Conservation (phyloP, 2,113 vertebrate species). For the Engraulis encrasicolus region DNA sequence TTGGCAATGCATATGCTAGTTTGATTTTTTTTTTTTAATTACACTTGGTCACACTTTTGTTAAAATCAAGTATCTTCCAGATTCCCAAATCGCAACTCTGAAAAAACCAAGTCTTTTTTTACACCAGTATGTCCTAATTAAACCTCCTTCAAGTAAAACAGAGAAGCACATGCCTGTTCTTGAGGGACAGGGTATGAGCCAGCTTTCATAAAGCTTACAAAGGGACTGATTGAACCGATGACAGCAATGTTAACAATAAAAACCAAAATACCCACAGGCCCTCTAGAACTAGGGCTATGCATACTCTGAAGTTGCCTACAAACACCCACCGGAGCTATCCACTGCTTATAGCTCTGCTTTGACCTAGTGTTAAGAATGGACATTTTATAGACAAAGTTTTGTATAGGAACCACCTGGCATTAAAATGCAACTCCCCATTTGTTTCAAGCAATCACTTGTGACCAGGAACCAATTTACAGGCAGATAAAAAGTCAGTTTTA, state of each 20-base stretch:
- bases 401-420: too few relatives aligned
- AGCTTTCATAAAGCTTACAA: constrained; percentile 11
- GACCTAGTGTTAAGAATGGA: too few relatives aligned
- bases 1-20: constrained; percentile 69
- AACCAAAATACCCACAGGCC: background rate
- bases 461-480: constrained; percentile 16
- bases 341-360: constrained; percentile 13
- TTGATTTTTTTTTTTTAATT: constrained; percentile 77
- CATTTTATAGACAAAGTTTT: too few relatives aligned
- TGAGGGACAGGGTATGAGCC: background rate
- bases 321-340: constrained; percentile 25
- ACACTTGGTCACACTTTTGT: constrained; percentile 86
- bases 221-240: background rate
- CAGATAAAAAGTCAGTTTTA: too few relatives aligned
- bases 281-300: background rate
- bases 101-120: constrained; percentile 58
- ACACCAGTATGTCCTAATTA: constrained; percentile 81
- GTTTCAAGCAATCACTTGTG: constrained; percentile 13
- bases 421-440: too few relatives aligned
- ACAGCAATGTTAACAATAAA: background rate
- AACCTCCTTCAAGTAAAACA: constrained; percentile 89
- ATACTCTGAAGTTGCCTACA: constrained; percentile 16
- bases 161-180: constrained; percentile 38
- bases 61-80: constrained; percentile 92
- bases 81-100: constrained; percentile 68